phyloP scores from a whole-genome alignment of 1,140 invertebrate species.

The Onthophagus taurus region DNA sequence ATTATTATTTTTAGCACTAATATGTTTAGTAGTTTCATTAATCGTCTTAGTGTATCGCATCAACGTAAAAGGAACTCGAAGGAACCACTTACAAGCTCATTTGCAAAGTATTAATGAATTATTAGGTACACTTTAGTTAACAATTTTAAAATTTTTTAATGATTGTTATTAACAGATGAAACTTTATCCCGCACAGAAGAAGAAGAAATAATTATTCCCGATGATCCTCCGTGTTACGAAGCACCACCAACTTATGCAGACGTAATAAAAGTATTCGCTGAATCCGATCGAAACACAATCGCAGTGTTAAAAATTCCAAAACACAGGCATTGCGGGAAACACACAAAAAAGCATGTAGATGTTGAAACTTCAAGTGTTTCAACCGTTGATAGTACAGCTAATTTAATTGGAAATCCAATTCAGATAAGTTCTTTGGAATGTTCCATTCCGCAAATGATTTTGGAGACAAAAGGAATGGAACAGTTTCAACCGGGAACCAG shows the following conservation, averaged over 20 bases:
- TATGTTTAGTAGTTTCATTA: slow-evolving; percentile 52
- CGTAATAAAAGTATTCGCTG: slow-evolving; percentile 43
- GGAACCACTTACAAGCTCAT: slow-evolving; percentile 53
- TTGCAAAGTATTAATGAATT: slow-evolving; percentile 58
- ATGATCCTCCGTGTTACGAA: slow-evolving; percentile 61
- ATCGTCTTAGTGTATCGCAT: slow-evolving; percentile 55
- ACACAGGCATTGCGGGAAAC: background rate
- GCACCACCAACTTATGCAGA: slow-evolving; percentile 62
- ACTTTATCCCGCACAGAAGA: slow-evolving; percentile 19
- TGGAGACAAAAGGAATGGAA: no score
- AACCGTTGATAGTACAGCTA: background rate
- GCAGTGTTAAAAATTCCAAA: background rate
- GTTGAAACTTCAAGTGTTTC: background rate
- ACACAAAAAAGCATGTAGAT: background rate
- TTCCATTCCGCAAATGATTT: no score
- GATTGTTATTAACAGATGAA: slow-evolving; percentile 8
- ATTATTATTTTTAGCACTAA: slow-evolving; percentile 38
- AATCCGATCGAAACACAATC: slow-evolving; percentile 4
- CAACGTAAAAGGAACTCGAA: slow-evolving; percentile 49
- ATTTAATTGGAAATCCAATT: no score
- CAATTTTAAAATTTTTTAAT: slow-evolving; percentile 11
- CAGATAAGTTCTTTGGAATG: no score
- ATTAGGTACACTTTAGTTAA: slow-evolving; percentile 40
- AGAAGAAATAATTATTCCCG: slow-evolving; percentile 43
- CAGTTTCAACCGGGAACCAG: no score